Evolutionary conservation across 1,140 invertebrate species (phyloP).

Genomic region (Phocides pigmalion): DNA sequence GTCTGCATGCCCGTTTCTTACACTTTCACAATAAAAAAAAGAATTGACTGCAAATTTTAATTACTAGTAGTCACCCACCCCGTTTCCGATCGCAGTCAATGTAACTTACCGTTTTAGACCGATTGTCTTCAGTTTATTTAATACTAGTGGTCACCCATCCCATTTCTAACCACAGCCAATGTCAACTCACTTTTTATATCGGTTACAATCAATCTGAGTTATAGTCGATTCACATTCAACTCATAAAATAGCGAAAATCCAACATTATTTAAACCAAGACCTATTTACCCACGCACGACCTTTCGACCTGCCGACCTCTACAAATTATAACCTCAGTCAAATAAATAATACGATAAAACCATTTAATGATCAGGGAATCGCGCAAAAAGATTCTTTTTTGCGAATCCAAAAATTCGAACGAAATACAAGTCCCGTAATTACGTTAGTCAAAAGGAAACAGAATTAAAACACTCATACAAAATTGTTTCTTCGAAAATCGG

Average conservation of each 20-base stretch:
- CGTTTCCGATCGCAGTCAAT: too few species aligned
- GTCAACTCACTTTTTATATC: too few species aligned
- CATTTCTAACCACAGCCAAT: too few species aligned
- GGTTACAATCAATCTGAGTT: too few species aligned
- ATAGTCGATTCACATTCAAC: too few species aligned
- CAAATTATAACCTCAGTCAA: slow-evolving; percentile 28
- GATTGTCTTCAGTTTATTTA: too few species aligned
- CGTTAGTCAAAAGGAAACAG: slow-evolving; percentile 36
- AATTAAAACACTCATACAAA: slow-evolving; percentile 38
- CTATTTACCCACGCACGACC: slow-evolving; percentile 15
- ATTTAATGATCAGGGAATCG: slow-evolving; percentile 19
- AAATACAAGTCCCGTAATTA: slow-evolving; percentile 33
- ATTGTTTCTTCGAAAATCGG: slow-evolving; percentile 45
- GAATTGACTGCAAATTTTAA: too few species aligned
- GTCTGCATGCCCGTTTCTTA: too few species aligned
- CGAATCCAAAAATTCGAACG: slow-evolving; percentile 17
- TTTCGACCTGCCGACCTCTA: slow-evolving; percentile 10
- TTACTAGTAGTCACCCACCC: too few species aligned
- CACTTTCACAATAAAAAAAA: too few species aligned
- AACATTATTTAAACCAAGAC: slow-evolving; percentile 13
- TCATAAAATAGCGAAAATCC: slow-evolving; percentile 4
- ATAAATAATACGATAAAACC: slow-evolving; percentile 27
- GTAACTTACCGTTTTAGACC: too few species aligned
- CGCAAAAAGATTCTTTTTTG: slow-evolving; percentile 19
- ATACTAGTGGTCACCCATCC: too few species aligned